Evolutionary conservation across 2,888 invertebrate species (phyloP).

Genomic region (Holacanthella duospinosa): DNA sequence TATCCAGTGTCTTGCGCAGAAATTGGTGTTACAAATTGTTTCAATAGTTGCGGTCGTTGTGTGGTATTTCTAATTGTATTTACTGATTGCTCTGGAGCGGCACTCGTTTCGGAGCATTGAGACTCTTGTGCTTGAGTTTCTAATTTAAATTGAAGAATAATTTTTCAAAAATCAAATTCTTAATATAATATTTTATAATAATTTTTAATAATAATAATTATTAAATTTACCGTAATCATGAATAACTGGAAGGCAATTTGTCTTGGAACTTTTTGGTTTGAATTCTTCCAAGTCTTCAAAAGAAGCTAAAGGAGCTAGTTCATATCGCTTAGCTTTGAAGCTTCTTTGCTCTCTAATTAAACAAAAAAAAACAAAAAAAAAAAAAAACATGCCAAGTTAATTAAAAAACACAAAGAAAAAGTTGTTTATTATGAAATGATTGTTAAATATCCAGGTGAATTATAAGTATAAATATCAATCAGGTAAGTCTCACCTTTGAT

Average conservation of each 20-base stretch:
- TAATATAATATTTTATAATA: too few species aligned
- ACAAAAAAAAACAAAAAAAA: background rate
- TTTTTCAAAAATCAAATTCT: too few species aligned
- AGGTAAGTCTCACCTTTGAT: background rate
- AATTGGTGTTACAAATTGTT: background rate
- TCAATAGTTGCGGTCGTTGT: background rate
- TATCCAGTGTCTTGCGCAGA: background rate
- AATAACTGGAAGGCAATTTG: conserved; percentile 2
- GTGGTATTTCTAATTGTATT: too few species aligned
- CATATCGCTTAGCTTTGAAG: background rate
- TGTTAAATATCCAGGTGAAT: background rate
- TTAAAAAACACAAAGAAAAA: too few species aligned
- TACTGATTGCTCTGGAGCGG: too few species aligned
- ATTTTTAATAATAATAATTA: too few species aligned
- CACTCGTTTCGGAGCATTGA: background rate
- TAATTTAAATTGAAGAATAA: too few species aligned
- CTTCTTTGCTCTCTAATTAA: background rate
- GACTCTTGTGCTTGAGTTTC: background rate
- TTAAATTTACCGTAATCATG: background rate
- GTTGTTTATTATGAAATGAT: too few species aligned
- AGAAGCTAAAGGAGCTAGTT: background rate
- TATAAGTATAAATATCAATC: background rate
- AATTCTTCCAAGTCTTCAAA: background rate
- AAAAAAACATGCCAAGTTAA: too few species aligned
- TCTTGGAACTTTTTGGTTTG: background rate